Base-by-base conservation (phyloP, 2,797 vertebrate genomes). In the Xyrichtys novacula region DNA sequence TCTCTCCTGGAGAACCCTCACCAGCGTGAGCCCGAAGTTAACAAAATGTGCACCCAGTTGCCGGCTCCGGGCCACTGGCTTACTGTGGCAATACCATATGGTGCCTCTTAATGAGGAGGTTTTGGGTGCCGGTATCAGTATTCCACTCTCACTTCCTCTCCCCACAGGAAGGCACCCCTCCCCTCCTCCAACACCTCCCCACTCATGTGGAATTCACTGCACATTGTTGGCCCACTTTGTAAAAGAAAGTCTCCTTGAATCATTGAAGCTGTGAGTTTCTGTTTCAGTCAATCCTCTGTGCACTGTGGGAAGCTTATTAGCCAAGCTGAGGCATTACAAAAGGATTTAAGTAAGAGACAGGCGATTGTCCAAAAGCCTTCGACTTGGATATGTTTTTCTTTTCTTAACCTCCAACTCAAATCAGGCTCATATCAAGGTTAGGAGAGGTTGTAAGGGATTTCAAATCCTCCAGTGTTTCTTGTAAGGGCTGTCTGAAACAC, bases 171-270 rank as follows among this genome's bases (percentile, higher is more conserved):
- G 84, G 74, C 16, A 50, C 38, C 74, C 52, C 43, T 20, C 16
- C 11, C 67, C 46, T 42, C 59, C 32, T 26, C 46, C 19, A 38
- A 64, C 71, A 19, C 70, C 78, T 55, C 68, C 67, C 29, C 6
- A 3, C 76, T 76, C 85, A 88, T 90, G 71, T 83, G 86, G 76
- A 85, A 91, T 91, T 91, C 90, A 63, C 69, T 36, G 74, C 85
- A 86, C 83, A 87, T 81, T 76, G 83, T 74, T 90, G 86, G 87
- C 88, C 82, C 89, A 88, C 85, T 92, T 91, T 90, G 89, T 91
- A 79, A 90, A 84, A 87, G 83, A 90, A 91, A 89, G 76, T 87
- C 85, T 89, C 80, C 85, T 87, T 88, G 77, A 91, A 89, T 89
- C 88, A 80, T 86, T 74, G 84, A 85, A 85, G 86, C 87, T 81